Evolutionary conservation across 2,888 invertebrate species (phyloP).

Genomic region (Beris morrisii): DNA sequence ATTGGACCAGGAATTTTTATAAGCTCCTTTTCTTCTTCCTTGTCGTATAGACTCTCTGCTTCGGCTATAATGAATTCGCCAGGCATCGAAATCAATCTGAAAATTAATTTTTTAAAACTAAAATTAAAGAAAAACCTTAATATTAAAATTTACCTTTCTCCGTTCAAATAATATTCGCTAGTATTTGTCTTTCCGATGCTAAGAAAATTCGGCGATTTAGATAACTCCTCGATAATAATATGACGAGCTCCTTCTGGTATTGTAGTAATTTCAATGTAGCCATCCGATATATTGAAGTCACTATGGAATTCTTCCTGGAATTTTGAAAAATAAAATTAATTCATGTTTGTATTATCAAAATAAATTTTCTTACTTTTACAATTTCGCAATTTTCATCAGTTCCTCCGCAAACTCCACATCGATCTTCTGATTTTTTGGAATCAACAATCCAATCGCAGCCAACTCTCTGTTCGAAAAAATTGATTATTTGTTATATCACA

Average conservation of each 20-base stretch:
- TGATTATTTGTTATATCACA: neutral
- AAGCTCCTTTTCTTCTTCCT: constrained; percentile 77
- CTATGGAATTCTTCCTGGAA: constrained; percentile 51
- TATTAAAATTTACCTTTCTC: constrained; percentile 63
- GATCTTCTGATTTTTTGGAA: constrained; percentile 77
- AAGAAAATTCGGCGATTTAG: constrained; percentile 75
- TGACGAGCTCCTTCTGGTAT: constrained; percentile 80
- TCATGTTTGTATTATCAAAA: neutral
- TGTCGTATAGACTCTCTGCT: constrained; percentile 75
- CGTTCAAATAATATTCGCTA: constrained; percentile 76
- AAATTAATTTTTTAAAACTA: neutral
- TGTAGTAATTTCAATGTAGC: constrained; percentile 63
- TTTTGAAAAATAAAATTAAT: neutral
- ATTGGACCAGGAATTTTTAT: constrained; percentile 81
- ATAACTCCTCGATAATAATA: constrained; percentile 75
- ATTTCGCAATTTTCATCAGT: constrained; percentile 79
- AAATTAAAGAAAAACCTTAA: too few relatives aligned
- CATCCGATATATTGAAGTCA: constrained; percentile 62
- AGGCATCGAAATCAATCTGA: constrained; percentile 69
- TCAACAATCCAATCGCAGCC: constrained; percentile 91
- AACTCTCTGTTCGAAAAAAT: constrained; percentile 64
- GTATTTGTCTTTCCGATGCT: constrained; percentile 73
- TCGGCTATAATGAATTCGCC: constrained; percentile 84
- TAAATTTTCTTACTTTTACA: constrained; percentile 57
- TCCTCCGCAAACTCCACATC: constrained; percentile 85